These are phyloP conservation scores for Pharmacophagus antenor DNA, from an alignment of 2,888 invertebrate genomes.

Conservation along the genomic window DNA sequence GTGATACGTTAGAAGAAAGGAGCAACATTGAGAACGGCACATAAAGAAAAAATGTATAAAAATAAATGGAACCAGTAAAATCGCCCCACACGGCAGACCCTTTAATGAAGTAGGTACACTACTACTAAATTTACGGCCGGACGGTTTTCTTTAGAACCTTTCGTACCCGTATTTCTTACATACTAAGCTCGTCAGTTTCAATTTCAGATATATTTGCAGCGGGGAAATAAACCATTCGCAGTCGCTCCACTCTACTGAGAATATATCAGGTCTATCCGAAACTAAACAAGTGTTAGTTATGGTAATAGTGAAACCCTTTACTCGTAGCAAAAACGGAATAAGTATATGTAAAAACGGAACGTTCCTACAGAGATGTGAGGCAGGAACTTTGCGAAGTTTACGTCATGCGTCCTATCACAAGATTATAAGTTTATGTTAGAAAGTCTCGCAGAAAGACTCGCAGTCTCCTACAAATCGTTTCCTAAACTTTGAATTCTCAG, in stretches of 20 bases:
- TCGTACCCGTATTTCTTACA: slow-evolving; percentile 41
- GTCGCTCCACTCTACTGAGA: slow-evolving; percentile 30
- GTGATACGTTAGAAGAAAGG: slow-evolving; percentile 1
- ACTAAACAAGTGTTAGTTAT: slow-evolving; percentile 9
- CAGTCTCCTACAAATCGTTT: no score
- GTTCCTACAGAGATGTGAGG: not conserved
- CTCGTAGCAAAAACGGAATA: not conserved
- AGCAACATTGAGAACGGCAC: slow-evolving; percentile 11
- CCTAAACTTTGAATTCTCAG: no score
- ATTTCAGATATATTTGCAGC: slow-evolving; percentile 42
- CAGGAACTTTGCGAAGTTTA: no score
- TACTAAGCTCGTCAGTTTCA: slow-evolving; percentile 36
- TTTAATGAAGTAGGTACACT: slow-evolving; percentile 51
- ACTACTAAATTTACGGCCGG: slow-evolving; percentile 48
- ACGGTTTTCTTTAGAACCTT: slow-evolving; percentile 42
- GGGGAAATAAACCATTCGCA: slow-evolving; percentile 43
- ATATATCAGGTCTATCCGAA: slow-evolving; percentile 18
- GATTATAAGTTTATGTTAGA: no score
- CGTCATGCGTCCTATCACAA: no score
- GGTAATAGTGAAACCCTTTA: slow-evolving; percentile 6
- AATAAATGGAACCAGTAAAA: slow-evolving; percentile 31
- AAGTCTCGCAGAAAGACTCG: no score
- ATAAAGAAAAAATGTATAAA: slow-evolving; percentile 19
- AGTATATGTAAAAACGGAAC: not conserved
- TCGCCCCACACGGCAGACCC: slow-evolving; percentile 36